Evolutionary conservation across 2,888 invertebrate genomes (phyloP).

Genomic region (Lycocerus yunnanus): DNA sequence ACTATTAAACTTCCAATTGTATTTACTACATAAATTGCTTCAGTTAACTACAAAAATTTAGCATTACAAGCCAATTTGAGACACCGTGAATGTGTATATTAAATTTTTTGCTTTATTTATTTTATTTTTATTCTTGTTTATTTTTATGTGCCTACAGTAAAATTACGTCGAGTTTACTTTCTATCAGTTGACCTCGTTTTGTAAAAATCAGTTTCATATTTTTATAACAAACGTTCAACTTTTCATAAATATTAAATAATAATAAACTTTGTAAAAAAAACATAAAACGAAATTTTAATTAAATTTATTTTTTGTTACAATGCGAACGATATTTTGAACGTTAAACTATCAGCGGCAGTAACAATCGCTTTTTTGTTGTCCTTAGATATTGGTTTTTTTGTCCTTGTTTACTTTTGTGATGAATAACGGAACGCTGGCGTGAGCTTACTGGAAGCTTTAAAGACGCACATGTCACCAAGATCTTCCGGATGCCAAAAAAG

Average conservation of each 20-base stretch:
- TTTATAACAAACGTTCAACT: background rate
- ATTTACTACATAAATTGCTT: no score
- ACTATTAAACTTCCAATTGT: no score
- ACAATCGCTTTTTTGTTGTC: constrained; percentile 23
- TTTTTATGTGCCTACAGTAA: background rate
- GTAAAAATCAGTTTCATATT: background rate
- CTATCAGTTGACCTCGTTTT: background rate
- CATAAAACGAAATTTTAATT: constrained; percentile 2
- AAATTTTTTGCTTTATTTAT: background rate
- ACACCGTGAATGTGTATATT: no score
- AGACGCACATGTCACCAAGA: constrained; percentile 16
- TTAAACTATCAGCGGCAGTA: constrained; percentile 20
- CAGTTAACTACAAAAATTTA: no score
- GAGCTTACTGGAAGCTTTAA: constrained; percentile 21
- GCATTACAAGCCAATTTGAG: no score
- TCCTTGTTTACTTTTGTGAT: constrained; percentile 23
- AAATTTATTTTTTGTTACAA: constrained; percentile 12
- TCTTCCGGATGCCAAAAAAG: constrained; percentile 16
- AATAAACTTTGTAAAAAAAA: background rate
- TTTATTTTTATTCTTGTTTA: background rate
- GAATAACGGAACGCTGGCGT: constrained; percentile 18
- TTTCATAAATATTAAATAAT: background rate
- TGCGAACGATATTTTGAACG: constrained; percentile 3
- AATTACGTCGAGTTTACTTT: background rate
- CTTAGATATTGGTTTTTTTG: constrained; percentile 25